Base-by-base conservation (phyloP, 2,888 invertebrate species). In the Byasa hedistus region DNA sequence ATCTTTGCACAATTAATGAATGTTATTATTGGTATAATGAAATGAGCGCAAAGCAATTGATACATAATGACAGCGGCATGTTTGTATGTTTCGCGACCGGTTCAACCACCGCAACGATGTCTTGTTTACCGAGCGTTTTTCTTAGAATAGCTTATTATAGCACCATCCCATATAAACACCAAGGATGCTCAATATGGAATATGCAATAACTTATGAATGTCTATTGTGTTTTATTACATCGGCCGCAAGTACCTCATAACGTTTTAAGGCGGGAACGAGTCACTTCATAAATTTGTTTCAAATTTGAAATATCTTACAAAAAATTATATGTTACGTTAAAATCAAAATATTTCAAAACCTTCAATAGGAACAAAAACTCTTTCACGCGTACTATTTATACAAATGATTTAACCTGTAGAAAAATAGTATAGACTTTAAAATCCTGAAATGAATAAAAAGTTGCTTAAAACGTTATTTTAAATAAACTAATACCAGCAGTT, bases 141-240 rank as follows among this genome's bases (percentile, higher is more conserved):
- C 79, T 70, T 71, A 77, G 80, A 79, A 81, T 66, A 52, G 62
- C 69, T 74, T 73, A 71, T 75, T 73, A 79, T 72, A 75, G 75
- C 71, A 68, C 74, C 74, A 77, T 76, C 72, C 73, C 74, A 73
- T 77, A 76, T 71, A 70, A 73, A 73, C 69, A 69, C 54, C 67
- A 69, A 73, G 69, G 73, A 72, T 69, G 68, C 70, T 65, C 61
- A 66, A 66, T 62, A 58, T 55, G 69, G 71, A 57, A 59, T 69
- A 64, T 64, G 27, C 61, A 67, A 61, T 51, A 58, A 56, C 44
- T 48, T 48, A 7, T 64, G 58, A 68, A 60, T 54, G 27, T 23
- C 56, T 64, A 66, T 69, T 68, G 69, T 64, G 27, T 52, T 44
- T 55, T 65, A 69, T 48, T 61, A 48, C 61, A 57, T 48, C 22